A percentile compares a stretch with the other conserved stretches of the same genome.
Conservation (phyloP, 1,140 invertebrate genomes). For the Ceratina japonica region DNA sequence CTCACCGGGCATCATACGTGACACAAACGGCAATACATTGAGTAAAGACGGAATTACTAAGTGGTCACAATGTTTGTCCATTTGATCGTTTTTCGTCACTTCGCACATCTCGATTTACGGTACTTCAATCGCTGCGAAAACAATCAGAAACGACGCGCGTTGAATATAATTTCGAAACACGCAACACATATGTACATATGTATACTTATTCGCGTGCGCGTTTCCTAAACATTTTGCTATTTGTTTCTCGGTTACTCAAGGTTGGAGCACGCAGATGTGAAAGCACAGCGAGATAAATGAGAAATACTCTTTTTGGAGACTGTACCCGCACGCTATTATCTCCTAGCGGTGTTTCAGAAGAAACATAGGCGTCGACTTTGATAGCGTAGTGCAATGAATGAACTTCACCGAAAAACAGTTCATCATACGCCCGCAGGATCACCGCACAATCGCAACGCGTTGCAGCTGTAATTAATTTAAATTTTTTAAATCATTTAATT, state of each 20-base stretch:
- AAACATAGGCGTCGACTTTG: constrained; percentile 72
- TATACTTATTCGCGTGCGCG: too few relatives aligned
- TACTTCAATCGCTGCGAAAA: not conserved
- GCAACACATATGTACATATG: too few relatives aligned
- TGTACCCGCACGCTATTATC: constrained; percentile 76
- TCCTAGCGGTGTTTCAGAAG: constrained; percentile 76
- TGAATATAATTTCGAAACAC: too few relatives aligned
- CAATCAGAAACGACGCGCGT: not conserved
- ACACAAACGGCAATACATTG: not conserved
- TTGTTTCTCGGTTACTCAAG: constrained; percentile 41
- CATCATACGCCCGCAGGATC: not conserved
- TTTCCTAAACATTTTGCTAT: constrained; percentile 11
- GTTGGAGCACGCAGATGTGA: constrained; percentile 29
- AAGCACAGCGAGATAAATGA: constrained; percentile 45
- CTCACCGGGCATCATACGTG: too few relatives aligned
- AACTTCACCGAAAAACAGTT: constrained; percentile 37
- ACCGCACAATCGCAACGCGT: too few relatives aligned
- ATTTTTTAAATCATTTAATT: too few relatives aligned
- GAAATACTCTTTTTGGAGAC: constrained; percentile 68
- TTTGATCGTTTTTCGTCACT: not conserved
- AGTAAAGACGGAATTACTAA: not conserved
- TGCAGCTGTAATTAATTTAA: too few relatives aligned
- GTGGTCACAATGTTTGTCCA: not conserved
- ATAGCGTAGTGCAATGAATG: constrained; percentile 55
- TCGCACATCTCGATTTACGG: not conserved